Base-by-base conservation (phyloP, 1,140 invertebrate genomes). In the Sitobion miscanthi region DNA sequence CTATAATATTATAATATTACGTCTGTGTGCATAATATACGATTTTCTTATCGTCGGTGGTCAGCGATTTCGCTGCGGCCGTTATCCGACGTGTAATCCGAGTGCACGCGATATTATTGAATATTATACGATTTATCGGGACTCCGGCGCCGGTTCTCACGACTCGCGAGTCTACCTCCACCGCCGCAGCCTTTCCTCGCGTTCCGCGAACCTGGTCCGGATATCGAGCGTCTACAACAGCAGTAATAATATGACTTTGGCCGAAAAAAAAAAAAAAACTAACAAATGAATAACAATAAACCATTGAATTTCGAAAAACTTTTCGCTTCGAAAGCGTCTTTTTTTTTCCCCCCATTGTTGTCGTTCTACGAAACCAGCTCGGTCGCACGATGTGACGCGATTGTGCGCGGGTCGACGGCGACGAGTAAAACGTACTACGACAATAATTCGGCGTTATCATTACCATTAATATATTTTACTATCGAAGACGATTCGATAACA, bases 131-230 rank as follows among this genome's bases (percentile, higher is more conserved):
- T 85, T 30, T 47, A 47, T 47, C 42, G 85, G 42, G 30, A 47
- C 85, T 47, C 42, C 85, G 85, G 85, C 25, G 85, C 42, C 85
- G 85, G 85, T 86, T 86, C 85, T 86, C 85, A 86, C 85, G 85
- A 86, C 45, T 86, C 85, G 42, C 4, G 35, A 7, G 77, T 82
- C 77, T 21, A 35, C 23, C 47, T 47, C 42, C 42, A 30, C 11
- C 83, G 21, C 11, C 83, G 21, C 30, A 1, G 30, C 30, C 30
- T n/a, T 17, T 69, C 62, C 14, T n/a, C 62, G 30, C 30, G 30
- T 69, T 69, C 30, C 30, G 82, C 38, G 38, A 85, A 86, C 30
- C 38, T 45, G 83, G 23, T 86, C 42, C 21, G 42, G 38, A 42
- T 85, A 25, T 3, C 35, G 21, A 21, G 2, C 38, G 83, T 85